Percentiles rank a stretch among this genome's conserved stretches.
phyloP scores from a whole-genome alignment of 2,797 vertebrate species.

The Eidolon dupreanum region DNA sequence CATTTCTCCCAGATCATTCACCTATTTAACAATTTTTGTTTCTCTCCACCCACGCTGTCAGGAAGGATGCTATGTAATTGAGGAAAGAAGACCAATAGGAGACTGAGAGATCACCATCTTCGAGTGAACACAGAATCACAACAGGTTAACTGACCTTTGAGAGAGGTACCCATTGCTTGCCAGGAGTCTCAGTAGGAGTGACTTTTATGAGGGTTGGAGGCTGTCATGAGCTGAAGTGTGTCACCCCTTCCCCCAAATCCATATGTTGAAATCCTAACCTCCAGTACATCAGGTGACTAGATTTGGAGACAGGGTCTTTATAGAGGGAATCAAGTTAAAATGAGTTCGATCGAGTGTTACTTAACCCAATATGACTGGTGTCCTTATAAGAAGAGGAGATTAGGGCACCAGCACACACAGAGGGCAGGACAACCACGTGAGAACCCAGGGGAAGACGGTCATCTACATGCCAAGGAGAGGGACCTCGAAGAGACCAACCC shows the following conservation, averaged over 20 bases:
- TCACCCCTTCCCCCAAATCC: not conserved
- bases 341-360: not conserved
- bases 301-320: not conserved
- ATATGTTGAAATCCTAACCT: not conserved
- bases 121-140: not conserved
- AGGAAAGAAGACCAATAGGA: not conserved
- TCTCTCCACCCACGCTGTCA: not conserved
- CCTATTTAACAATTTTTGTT: not conserved
- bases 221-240: not conserved
- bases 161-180: rapidly evolving
- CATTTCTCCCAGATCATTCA: not conserved
- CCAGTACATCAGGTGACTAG: not conserved
- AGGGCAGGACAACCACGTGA: not conserved
- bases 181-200: not conserved
- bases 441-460: not conserved
- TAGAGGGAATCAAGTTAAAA: not conserved
- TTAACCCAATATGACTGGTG: not conserved
- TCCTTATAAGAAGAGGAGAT: not conserved
- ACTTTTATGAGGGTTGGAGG: not conserved
- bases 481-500: not conserved
- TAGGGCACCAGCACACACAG: no score
- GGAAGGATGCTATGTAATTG: not conserved
- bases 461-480: not conserved
- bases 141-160: rapidly evolving
- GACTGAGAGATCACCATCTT: not conserved